Evolutionary conservation across 2,797 vertebrate genomes (phyloP), one percentile per base, ranked within the genome.

Genomic region (Pogoniulus pusillus): DNA sequence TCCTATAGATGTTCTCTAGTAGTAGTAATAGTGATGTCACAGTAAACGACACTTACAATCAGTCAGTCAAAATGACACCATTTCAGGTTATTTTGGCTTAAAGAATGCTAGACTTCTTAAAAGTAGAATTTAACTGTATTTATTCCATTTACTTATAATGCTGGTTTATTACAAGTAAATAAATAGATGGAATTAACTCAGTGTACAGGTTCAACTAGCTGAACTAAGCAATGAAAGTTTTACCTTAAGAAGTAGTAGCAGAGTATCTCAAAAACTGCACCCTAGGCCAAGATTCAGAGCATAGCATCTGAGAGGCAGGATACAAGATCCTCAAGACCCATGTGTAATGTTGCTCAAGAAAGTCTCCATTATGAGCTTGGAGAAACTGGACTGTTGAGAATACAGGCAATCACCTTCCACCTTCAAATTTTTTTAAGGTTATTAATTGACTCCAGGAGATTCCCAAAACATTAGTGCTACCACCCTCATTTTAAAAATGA

Each of bases 101-200:
- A 91, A 80, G 9, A 6, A 59, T 32, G 24, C 8, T 10, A 5
- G 2, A 0, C 0, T 7, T 69, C 59, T 6, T 0, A 9, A 34
- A 9, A 34, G 47, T 34, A 34, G 24, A 16, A 47, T n/a, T 35
- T 41, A 32, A 16, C 27, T 66, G 63, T 4, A 49, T 49, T 49
- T 24, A 51, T 73, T n/a, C 10, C 74, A 69, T 41, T 41, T 41
- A 41, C 15, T 73, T 19, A 20, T 63, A 91, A 70, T 63, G 2
- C 12, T 81, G 23, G n/a, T 8, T 64, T 58, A 23, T 9, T 4
- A 10, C 34, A 77, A 68, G 30, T 30, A 73, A 89, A 82, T 54
- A 82, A 79, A 71, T 18, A 77, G 4, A 7, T 74, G 66, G 26
- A 75, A 16, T 64, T n/a, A 72, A 41, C 37, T 49, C 17, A 43